Evolutionary conservation across 1,140 invertebrate genomes (phyloP), one percentile per base, ranked within the genome.

Genomic region (Drosophila albomicans): DNA sequence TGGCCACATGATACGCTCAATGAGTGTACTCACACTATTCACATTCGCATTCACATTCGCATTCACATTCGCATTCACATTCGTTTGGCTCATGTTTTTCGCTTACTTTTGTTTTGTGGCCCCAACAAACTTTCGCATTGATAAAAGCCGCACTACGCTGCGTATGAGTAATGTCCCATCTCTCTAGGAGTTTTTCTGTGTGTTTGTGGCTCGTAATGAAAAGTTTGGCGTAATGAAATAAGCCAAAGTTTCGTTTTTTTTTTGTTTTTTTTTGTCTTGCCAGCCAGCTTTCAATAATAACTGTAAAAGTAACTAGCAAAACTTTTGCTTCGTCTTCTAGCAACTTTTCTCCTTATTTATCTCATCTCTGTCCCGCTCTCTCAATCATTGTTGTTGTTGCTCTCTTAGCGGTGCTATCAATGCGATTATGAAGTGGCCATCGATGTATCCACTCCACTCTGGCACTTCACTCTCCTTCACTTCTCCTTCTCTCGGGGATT

Each of bases 201-300:
- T 25, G n/a, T 38, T 25, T 45, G 20, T 16, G 28, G 16, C 46
- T 45, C 76, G 77, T 84, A 87, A 87, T 87, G 84, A 87, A 87
- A 87, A 87, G 84, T 87, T 87, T 87, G 74, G 84, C 84, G 80
- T 87, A 87, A 87, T 87, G 84, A 87, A 87, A 87, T 87, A 87
- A 87, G 84, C 84, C 84, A 84, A 87, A 87, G 78, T 84, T 87
- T 81, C 84, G 4, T n/a, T 57, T 38, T 10, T 38, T 11, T 11
- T 11, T 10, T 35, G 11, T 38, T 38, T 38, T 2, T 32, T 32
- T 32, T 32, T 32, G 20, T 7, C 30, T 32, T 32, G 30, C 7
- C 7, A 8, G 35, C 73, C 84, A 88, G 84, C 84, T 81, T 88
- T 87, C 84, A 87, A 87, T 87, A 87, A 87, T 87, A 87, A 87